Evolutionary conservation across 2,888 invertebrate genomes (phyloP), one percentile per base, ranked within the genome.

Genomic region (Lepetodrilus schrolli): DNA sequence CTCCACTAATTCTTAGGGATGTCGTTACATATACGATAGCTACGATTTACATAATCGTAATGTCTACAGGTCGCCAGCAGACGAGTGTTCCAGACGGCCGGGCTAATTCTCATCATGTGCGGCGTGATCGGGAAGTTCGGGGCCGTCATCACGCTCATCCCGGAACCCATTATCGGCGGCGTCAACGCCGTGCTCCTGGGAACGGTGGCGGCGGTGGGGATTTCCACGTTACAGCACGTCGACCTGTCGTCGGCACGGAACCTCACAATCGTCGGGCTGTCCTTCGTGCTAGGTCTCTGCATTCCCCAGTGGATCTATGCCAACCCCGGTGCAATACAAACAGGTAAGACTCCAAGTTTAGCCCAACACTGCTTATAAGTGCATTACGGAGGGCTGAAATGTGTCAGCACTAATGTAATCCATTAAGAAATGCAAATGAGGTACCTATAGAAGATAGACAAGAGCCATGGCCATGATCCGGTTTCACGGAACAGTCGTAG

Each of bases 231-330:
- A 0, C 85, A 89, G 74, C 84, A 81, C 70, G 94, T 96, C 47
- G 93, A 96, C 86, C 91, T 97, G 80, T 94, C 95, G 88, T 95
- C 95, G 23, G 93, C 96, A 0, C 92, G 97, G 70, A 97, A 97
- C 91, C 92, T 97, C 68, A 96, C 96, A 89, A 95, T 97, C 81
- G 92, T 97, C 43, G 97, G 96, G 17, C 93, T 96, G 85, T 95
- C 96, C 2, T 92, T 96, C 76, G 95, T 96, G 91, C 94, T 96
- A 83, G 96, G 96, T 1, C 90, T 96, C 91, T 93, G 89, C 75
- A 79, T 92, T 5, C 89, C 90, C 0, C 75, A 84, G 51, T 90
- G 86, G 83, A 66, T 90, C 21, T 74, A 77, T 2, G 65, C 36
- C 30, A 72, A 79, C 20, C 72, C 71, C 0, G 75, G 69, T 20